Conservation (phyloP, 2,797 vertebrate genomes). For the Coracias cyanogaster region DNA sequence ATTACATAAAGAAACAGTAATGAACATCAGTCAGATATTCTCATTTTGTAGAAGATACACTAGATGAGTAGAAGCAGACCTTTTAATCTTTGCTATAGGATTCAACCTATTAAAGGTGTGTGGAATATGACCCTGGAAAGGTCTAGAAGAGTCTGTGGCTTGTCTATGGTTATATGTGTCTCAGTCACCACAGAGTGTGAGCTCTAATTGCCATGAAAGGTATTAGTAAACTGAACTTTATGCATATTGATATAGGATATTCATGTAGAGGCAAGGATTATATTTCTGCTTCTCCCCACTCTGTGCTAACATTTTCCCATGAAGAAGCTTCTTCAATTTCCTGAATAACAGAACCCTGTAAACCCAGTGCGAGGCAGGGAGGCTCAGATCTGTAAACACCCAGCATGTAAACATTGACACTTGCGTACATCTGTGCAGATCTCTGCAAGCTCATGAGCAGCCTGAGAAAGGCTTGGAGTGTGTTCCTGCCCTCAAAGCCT, state of each 20-base stretch:
- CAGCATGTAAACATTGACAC: fast-evolving
- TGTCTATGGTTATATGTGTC: neutral
- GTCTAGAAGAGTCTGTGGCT: neutral
- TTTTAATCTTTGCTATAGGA: neutral
- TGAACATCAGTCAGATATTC: neutral
- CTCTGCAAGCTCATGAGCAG: neutral
- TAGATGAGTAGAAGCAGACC: neutral
- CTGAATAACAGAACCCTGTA: neutral
- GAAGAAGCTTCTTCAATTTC: neutral
- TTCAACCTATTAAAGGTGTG: neutral
- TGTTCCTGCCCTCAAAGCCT: neutral
- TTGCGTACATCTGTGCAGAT: fast-evolving
- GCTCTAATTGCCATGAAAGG: neutral
- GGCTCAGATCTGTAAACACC: neutral
- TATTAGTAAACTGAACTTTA: neutral
- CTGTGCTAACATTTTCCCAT: neutral
- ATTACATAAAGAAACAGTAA: neutral
- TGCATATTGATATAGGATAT: neutral
- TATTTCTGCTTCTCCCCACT: neutral
- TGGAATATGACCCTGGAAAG: neutral
- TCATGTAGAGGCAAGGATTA: neutral
- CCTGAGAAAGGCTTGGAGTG: neutral
- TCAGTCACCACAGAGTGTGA: neutral
- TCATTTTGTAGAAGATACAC: neutral
- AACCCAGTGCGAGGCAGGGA: fast-evolving